Evolutionary conservation across 2,888 invertebrate species (phyloP), one percentile per base, ranked within the genome.

Genomic region (Rhimphoctona megacephalus): DNA sequence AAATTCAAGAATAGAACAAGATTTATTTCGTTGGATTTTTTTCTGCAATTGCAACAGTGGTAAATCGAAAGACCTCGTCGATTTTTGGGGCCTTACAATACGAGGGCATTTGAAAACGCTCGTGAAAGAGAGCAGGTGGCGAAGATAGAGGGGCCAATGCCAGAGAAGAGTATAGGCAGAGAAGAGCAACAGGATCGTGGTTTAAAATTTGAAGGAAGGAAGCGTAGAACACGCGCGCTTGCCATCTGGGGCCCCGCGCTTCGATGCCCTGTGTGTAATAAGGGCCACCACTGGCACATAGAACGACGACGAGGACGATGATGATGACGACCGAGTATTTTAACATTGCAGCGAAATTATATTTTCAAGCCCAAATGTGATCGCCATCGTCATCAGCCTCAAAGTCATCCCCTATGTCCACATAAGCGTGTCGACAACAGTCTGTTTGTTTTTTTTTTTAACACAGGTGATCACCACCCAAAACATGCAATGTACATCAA

Each of bases 181-280:
- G 54, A 17, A 74, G 54, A 67, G 73, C 73, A 76, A 25, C 78
- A 78, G 70, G 64, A 69, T 79, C 87, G 91, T 89, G 91, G 91
- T 91, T 91, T 92, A 87, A 93, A 93, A 92, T 93, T 93, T 92
- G 91, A 92, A 52, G 90, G 90, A 91, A 92, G 91, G 91, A 91
- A 86, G 72, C 86, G 91, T 90, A 87, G 69, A 69, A 79, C 69
- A 70, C 43, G 86, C 87, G 88, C 94, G 94, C 94, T 94, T 94
- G 93, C 94, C 94, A 94, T 94, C 94, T 94, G 94, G 93, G 92
- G 90, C 89, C 46, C 30, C 30, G 61, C 30, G 61, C 61, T 77
- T 72, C 57, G 57, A 33, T 69, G 82, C 61, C 30, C 39, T 46
- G 61, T 54, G 61, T 82, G 81, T 57, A 81, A 82, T 66, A 49